A percentile compares a stretch with the other conserved stretches of the same genome.
phyloP scores from a whole-genome alignment of 2,113 vertebrate genomes.

The Pseudorectes ferrugineus region DNA sequence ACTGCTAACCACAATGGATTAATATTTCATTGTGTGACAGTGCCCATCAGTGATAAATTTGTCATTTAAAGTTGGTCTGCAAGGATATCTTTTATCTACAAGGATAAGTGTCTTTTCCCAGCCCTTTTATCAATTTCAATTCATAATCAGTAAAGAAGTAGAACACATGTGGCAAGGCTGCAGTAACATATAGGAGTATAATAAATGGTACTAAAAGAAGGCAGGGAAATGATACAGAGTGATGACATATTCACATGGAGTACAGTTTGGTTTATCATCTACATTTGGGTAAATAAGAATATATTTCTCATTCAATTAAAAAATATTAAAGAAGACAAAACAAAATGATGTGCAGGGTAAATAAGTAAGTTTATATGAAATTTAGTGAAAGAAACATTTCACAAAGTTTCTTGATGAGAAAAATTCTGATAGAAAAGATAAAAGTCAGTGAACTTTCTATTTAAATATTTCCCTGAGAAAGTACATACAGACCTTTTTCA shows the following conservation, averaged over 20 bases:
- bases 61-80: neutral
- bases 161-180: neutral
- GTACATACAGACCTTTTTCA: neutral
- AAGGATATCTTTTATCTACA: neutral
- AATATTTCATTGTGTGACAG: neutral
- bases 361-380: neutral
- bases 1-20: neutral
- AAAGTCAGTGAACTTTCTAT: neutral
- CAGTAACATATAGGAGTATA: neutral
- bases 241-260: neutral
- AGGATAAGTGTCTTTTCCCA: neutral
- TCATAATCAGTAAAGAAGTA: neutral
- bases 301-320: neutral
- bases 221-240: neutral
- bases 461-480: neutral
- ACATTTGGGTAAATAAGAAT: neutral
- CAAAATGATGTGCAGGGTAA: neutral
- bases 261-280: neutral
- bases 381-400: neutral
- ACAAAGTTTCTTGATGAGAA: neutral
- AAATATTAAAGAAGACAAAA: neutral
- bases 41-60: neutral
- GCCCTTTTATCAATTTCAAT: neutral
- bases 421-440: neutral
- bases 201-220: neutral